Percentiles rank a stretch among this genome's conserved stretches.
Conservation (phyloP, 2,113 vertebrate species). For the Lontra canadensis region DNA sequence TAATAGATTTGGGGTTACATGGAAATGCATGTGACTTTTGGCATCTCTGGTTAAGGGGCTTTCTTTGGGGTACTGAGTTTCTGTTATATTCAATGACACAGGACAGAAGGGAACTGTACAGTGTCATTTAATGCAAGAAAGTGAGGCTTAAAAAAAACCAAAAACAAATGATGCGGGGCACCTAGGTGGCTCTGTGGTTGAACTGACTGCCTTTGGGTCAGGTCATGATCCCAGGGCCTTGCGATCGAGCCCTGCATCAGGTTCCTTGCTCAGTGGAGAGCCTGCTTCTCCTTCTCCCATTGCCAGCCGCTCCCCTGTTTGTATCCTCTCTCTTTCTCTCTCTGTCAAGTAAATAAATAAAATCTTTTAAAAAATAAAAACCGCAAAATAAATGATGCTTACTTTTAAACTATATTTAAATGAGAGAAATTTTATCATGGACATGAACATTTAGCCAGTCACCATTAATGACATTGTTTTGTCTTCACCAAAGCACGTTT, state of each 20-base stretch:
- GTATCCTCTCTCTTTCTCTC: too few relatives aligned
- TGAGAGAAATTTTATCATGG: not conserved
- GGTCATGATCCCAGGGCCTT: too few relatives aligned
- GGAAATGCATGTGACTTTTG: not conserved
- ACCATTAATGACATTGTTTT: not conserved
- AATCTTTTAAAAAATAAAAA: too few relatives aligned
- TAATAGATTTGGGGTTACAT: not conserved
- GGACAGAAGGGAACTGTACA: not conserved
- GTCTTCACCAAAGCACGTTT: not conserved
- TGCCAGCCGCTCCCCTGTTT: too few relatives aligned
- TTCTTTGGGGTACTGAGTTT: not conserved
- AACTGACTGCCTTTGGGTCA: too few relatives aligned
- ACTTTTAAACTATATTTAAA: constrained; percentile 31
- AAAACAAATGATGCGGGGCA: not conserved
- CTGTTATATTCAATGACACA: not conserved
- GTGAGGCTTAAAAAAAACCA: not conserved
- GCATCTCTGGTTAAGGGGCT: not conserved
- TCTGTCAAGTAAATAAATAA: too few relatives aligned
- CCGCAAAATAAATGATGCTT: not conserved
- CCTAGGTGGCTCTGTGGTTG: too few relatives aligned
- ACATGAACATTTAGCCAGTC: not conserved
- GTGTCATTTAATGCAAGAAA: not conserved
- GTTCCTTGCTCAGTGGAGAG: too few relatives aligned
- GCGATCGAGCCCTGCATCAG: accelerated
- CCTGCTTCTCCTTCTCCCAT: too few relatives aligned